Percentiles rank a stretch among this genome's conserved stretches.
Conservation (phyloP, 2,888 invertebrate genomes). For the Trypoxylon attenuatum region DNA sequence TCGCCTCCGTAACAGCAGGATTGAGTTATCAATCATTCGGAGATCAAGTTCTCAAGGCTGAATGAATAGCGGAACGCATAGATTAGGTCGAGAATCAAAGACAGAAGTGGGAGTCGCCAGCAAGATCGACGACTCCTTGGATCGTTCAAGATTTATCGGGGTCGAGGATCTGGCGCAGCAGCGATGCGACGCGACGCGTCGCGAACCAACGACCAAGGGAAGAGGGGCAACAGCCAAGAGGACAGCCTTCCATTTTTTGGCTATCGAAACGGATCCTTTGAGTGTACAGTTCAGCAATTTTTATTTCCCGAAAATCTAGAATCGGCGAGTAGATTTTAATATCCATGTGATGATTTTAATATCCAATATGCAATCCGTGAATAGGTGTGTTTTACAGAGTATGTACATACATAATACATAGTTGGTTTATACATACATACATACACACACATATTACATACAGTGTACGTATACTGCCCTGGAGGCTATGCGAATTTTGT, state of each 20-base stretch:
- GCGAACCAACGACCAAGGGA: conserved; percentile 24
- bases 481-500: no score
- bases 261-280: conserved; percentile 51
- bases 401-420: no score
- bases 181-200: conserved; percentile 23
- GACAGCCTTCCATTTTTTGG: conserved; percentile 52
- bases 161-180: conserved; percentile 21
- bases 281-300: no score
- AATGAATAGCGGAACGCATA: background rate
- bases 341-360: no score
- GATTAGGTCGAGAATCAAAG: conserved; percentile 9
- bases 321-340: no score
- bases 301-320: no score
- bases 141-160: conserved; percentile 39
- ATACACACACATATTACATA: no score
- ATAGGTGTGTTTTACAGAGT: no score
- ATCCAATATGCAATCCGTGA: no score
- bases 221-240: conserved; percentile 28
- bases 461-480: no score
- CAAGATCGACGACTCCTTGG: conserved; percentile 34
- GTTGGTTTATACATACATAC: no score
- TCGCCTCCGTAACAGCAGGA: conserved; percentile 1
- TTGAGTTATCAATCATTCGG: conserved; percentile 24
- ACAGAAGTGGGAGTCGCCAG: conserved; percentile 14
- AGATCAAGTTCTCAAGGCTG: background rate